Evolutionary conservation across 2,113 vertebrate species (phyloP).

Genomic region (Addax nasomaculatus): DNA sequence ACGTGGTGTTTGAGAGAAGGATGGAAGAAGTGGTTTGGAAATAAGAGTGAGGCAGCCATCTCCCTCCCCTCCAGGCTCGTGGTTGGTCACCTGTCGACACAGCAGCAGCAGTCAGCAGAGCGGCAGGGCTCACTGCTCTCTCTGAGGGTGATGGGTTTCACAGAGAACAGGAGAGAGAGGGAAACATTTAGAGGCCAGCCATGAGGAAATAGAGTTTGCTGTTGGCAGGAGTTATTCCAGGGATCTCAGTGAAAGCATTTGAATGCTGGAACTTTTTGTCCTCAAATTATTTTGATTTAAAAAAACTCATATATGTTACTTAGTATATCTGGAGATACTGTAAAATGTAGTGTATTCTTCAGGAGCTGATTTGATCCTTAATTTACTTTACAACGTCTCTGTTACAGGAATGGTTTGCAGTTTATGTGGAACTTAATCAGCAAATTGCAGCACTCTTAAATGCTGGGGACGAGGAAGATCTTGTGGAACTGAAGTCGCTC

Average conservation of each 20-base stretch:
- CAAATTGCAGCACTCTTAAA: constrained; percentile 95
- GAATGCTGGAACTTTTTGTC: neutral
- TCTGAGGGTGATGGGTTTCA: neutral
- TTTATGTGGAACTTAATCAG: constrained; percentile 98
- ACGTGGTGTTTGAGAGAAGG: neutral
- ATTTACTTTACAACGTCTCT: neutral
- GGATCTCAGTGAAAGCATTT: neutral
- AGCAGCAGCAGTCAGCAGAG: neutral
- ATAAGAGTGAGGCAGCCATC: neutral
- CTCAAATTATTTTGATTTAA: neutral
- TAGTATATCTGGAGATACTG: constrained; percentile 8
- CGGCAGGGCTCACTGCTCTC: neutral
- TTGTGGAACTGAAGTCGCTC: constrained; percentile 91
- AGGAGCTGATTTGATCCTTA: constrained; percentile 1
- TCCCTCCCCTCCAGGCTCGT: neutral
- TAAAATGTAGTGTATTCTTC: neutral
- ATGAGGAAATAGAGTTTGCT: neutral
- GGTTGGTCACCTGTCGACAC: neutral
- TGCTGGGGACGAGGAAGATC: constrained; percentile 94
- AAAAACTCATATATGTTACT: neutral
- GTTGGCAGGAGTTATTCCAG: neutral
- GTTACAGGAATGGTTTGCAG: constrained; percentile 97
- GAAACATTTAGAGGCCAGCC: neutral
- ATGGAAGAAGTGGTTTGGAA: neutral
- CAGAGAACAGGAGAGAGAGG: neutral